Percentiles rank a stretch among this genome's conserved stretches.
Conservation (phyloP, 2,797 vertebrate genomes). For the Molossus alvarezi region DNA sequence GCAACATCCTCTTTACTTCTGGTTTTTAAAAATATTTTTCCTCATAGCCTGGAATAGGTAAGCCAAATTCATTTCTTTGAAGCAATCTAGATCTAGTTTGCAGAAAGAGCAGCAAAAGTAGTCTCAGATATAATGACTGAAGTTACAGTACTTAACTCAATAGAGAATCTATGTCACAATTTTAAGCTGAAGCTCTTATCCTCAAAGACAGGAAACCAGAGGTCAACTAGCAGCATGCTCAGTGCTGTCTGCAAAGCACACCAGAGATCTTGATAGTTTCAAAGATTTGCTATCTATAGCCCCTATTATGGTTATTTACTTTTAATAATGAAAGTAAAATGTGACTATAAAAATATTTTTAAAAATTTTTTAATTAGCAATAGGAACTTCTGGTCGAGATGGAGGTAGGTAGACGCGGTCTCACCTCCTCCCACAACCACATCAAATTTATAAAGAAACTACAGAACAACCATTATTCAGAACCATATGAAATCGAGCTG, state of each 20-base stretch:
- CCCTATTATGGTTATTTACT: neutral
- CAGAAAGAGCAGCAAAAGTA: slow-evolving; percentile 29
- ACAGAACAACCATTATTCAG: no score
- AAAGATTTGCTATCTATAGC: neutral
- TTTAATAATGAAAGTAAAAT: slow-evolving; percentile 47
- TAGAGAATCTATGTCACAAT: neutral
- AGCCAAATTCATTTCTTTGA: slow-evolving; percentile 28
- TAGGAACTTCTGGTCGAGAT: neutral
- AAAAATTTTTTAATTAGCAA: slow-evolving; percentile 54
- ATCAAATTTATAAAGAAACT: no score
- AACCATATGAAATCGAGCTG: no score
- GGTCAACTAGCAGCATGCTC: neutral
- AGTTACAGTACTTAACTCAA: slow-evolving; percentile 46
- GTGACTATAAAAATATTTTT: slow-evolving; percentile 41
- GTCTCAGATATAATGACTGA: slow-evolving; percentile 20
- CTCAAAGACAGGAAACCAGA: slow-evolving; percentile 3
- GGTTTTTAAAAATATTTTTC: neutral
- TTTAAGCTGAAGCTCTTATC: slow-evolving; percentile 22
- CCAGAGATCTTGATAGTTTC: neutral
- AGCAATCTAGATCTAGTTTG: slow-evolving; percentile 11
- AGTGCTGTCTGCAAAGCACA: neutral
- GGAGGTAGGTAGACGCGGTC: no score
- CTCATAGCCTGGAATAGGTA: neutral
- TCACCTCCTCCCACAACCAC: no score
- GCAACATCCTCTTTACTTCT: neutral